phyloP scores from a whole-genome alignment of 2,797 vertebrate species.

The Moxostoma hubbsi region DNA sequence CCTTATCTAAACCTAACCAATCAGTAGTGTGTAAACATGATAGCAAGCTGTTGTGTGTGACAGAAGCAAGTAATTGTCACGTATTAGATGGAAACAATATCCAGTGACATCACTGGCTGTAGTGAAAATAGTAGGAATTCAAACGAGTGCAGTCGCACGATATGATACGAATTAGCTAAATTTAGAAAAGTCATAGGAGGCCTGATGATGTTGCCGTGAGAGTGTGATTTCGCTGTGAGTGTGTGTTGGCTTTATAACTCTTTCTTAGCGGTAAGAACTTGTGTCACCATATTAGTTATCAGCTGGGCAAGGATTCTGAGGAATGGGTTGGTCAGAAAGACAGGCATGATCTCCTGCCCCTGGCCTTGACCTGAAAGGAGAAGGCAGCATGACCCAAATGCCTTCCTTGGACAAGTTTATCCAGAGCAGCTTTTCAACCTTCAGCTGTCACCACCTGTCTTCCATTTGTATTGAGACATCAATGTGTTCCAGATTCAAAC shows the following conservation, averaged over 20 bases:
- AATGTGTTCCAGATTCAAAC: background rate
- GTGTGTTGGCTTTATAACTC: background rate
- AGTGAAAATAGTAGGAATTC: too few species aligned
- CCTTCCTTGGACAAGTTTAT: conserved; percentile 36
- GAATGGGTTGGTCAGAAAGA: conserved; percentile 2
- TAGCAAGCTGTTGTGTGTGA: too few species aligned
- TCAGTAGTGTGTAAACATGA: too few species aligned
- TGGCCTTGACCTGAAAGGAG: conserved; percentile 29
- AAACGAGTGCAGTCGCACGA: too few species aligned
- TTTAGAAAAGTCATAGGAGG: too few species aligned
- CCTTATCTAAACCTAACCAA: too few species aligned
- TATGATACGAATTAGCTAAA: too few species aligned
- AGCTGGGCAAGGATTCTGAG: background rate
- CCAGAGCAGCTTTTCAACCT: conserved; percentile 3
- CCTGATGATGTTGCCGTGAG: too few species aligned
- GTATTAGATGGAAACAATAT: too few species aligned
- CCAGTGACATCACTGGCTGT: too few species aligned
- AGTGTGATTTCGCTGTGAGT: too few species aligned
- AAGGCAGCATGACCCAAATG: conserved; percentile 16
- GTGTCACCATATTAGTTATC: background rate
- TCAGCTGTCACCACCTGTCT: conserved; percentile 26
- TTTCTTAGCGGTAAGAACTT: background rate
- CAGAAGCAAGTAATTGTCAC: too few species aligned
- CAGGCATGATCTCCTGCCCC: background rate
- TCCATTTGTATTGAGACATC: conserved; percentile 26